A percentile compares a stretch with the other conserved stretches of the same genome.
Evolutionary conservation across 2,113 vertebrate genomes (phyloP).

Genomic region (Callipepla squamata): DNA sequence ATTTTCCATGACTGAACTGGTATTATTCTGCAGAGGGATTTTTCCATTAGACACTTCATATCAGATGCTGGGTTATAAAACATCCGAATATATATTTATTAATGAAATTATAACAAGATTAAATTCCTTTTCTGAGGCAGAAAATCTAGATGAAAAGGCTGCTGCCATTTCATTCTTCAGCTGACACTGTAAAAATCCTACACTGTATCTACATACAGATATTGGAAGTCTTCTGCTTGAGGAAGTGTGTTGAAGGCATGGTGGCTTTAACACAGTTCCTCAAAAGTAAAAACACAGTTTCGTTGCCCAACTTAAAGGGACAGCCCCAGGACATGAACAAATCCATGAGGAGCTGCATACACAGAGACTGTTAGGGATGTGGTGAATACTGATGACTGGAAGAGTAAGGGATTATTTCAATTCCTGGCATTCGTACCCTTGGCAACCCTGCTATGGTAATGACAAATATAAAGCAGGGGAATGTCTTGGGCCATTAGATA

Average conservation of each 20-base stretch:
- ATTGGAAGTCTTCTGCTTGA: not conserved
- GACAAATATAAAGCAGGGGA: not conserved
- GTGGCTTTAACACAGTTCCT: not conserved
- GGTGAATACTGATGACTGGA: not conserved
- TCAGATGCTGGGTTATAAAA: not conserved
- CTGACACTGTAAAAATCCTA: not conserved
- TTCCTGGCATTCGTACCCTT: not conserved
- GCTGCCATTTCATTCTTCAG: not conserved
- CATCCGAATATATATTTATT: not conserved
- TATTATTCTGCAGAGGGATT: not conserved
- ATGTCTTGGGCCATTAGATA: not conserved
- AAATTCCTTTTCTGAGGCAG: not conserved
- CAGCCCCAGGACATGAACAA: not conserved
- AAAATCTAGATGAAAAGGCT: not conserved
- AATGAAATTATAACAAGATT: not conserved
- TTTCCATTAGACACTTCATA: not conserved
- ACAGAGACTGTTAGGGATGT: not conserved
- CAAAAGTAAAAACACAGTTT: not conserved
- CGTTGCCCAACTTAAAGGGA: not conserved
- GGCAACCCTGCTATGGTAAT: not conserved
- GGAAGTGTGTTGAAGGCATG: not conserved
- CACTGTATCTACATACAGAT: not conserved
- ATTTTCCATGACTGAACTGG: conserved; percentile 25
- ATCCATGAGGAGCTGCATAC: not conserved
- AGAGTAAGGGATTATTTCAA: not conserved